Conservation (phyloP, 2,113 vertebrate species). For the Alligator mississippiensis region DNA sequence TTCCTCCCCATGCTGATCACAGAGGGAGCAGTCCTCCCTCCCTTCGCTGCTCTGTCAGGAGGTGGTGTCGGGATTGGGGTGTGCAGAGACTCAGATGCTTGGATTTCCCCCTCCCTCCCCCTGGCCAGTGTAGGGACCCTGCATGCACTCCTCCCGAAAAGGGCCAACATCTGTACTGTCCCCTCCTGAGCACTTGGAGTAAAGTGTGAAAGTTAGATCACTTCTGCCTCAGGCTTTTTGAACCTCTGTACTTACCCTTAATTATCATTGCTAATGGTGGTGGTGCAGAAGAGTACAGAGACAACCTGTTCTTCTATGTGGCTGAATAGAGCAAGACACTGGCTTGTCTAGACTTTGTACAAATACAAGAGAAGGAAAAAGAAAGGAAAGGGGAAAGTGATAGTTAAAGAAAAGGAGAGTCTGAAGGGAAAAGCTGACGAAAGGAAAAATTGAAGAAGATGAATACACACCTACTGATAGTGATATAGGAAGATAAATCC, state of each 20-base stretch:
- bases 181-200: too few species aligned
- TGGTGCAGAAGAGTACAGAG: background rate
- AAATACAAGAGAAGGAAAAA: background rate
- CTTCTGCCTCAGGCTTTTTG: too few species aligned
- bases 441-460: background rate
- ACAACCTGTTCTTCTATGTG: background rate
- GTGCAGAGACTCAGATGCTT: too few species aligned
- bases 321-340: background rate
- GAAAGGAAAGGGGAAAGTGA: background rate
- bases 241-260: too few species aligned
- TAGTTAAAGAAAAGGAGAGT: background rate
- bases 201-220: too few species aligned
- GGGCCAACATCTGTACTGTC: too few species aligned
- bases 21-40: too few species aligned
- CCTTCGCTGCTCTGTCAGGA: too few species aligned
- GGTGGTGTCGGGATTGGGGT: too few species aligned
- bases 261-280: fast-evolving
- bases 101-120: too few species aligned
- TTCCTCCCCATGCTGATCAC: background rate
- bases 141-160: too few species aligned
- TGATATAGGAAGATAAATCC: background rate
- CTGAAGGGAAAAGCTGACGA: background rate
- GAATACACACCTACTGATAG: background rate
- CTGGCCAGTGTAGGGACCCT: too few species aligned
- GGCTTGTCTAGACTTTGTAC: background rate